Percentiles rank a stretch among this genome's conserved stretches.
phyloP scores from a whole-genome alignment of 2,797 vertebrate species.

The Austrolebias charrua region DNA sequence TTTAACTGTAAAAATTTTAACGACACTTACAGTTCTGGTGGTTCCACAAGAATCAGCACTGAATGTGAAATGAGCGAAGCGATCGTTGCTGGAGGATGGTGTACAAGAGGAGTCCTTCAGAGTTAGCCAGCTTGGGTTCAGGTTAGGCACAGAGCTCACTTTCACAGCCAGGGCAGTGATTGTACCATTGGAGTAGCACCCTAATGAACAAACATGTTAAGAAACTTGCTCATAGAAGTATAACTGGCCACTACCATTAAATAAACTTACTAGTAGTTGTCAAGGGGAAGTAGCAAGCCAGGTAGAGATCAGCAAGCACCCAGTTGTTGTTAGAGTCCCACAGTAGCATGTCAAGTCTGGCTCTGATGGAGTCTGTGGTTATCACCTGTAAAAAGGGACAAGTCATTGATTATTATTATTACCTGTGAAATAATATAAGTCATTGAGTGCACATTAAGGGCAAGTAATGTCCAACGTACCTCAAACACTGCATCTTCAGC shows the following conservation, averaged over 20 bases:
- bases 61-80: constrained; percentile 75
- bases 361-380: constrained; percentile 52
- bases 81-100: constrained; percentile 66
- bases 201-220: constrained; percentile 49
- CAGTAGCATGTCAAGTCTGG: constrained; percentile 68
- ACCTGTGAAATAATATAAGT: too few species aligned
- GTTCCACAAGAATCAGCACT: constrained; percentile 75
- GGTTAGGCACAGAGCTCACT: constrained; percentile 64
- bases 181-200: constrained; percentile 82
- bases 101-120: constrained; percentile 78
- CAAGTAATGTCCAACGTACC: constrained; percentile 45
- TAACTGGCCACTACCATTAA: too few species aligned
- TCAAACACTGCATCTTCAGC: constrained; percentile 57
- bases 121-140: constrained; percentile 71
- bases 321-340: constrained; percentile 59
- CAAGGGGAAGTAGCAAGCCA: constrained; percentile 78
- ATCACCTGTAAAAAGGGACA: constrained; percentile 45
- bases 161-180: constrained; percentile 79
- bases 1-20: too few species aligned
- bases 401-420: too few species aligned
- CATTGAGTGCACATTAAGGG: too few species aligned
- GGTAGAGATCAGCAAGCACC: constrained; percentile 67
- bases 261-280: constrained; percentile 60
- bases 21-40: constrained; percentile 70
- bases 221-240: too few species aligned